Evolutionary conservation across 2,113 vertebrate species (phyloP).

Genomic region (Rhabdornis inornatus): DNA sequence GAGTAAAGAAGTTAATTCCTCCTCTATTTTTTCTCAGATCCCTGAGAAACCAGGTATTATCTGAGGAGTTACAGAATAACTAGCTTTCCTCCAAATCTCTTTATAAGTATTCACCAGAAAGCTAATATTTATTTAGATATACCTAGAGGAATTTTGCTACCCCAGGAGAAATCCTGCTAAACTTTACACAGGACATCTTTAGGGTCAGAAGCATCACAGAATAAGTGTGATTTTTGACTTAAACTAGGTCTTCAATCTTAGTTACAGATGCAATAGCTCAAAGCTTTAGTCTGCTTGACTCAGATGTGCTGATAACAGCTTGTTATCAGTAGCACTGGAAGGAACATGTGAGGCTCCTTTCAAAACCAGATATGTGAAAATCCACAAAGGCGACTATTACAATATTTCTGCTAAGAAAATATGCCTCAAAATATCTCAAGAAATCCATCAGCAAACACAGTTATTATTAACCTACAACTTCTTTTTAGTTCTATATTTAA

Average conservation of each 20-base stretch:
- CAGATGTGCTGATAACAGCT: constrained; percentile 16
- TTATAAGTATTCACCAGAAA: background rate
- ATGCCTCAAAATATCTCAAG: background rate
- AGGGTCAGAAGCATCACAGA: background rate
- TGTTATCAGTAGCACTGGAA: background rate
- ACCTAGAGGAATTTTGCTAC: background rate
- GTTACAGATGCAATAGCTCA: background rate
- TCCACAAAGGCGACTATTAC: background rate
- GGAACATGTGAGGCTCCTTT: background rate
- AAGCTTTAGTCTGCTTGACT: background rate
- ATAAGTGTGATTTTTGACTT: background rate
- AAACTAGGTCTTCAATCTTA: background rate
- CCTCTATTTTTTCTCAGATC: background rate
- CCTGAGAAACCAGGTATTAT: constrained; percentile 20
- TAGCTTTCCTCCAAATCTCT: constrained; percentile 1
- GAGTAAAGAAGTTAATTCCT: constrained; percentile 31
- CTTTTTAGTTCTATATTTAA: constrained; percentile 20
- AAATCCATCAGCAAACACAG: background rate
- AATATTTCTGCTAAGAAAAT: constrained; percentile 4
- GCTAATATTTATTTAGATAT: constrained; percentile 33
- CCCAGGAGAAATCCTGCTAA: constrained; percentile 1
- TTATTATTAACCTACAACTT: background rate
- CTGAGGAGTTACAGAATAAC: background rate
- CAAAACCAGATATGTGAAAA: constrained; percentile 6
- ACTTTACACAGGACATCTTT: constrained; percentile 11